phyloP scores from a whole-genome alignment of 2,888 invertebrate species.

The Smittia sp. region DNA sequence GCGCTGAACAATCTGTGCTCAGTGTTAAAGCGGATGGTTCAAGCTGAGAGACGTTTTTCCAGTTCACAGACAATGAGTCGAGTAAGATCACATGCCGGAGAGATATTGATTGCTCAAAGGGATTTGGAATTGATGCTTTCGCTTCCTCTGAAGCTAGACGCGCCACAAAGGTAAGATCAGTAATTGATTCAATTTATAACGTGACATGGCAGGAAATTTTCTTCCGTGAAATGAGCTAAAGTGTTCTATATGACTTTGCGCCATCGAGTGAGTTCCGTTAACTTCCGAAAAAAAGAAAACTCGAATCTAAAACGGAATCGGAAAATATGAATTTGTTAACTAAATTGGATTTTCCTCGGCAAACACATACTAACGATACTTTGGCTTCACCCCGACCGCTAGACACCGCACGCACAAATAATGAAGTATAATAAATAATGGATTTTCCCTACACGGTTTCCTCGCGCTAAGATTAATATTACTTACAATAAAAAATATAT shows the following conservation, averaged over 20 bases:
- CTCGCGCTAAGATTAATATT: too few relatives aligned
- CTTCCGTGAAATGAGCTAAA: slow-evolving; percentile 8
- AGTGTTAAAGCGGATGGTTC: too few relatives aligned
- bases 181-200: slow-evolving; percentile 32
- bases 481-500: neutral
- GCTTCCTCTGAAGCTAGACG: neutral
- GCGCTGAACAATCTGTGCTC: too few relatives aligned
- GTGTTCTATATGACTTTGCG: too few relatives aligned
- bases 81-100: too few relatives aligned
- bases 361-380: neutral
- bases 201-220: neutral
- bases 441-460: too few relatives aligned
- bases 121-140: neutral
- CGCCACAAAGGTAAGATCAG: neutral
- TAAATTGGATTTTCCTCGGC: neutral
- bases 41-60: too few relatives aligned
- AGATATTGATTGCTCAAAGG: slow-evolving; percentile 14
- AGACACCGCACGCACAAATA: too few relatives aligned
- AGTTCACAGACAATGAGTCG: too few relatives aligned
- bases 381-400: too few relatives aligned
- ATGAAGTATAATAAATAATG: too few relatives aligned
- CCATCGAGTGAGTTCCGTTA: too few relatives aligned
- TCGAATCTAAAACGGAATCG: neutral
- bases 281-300: neutral
- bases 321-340: neutral